Evolutionary conservation across 2,113 vertebrate genomes (phyloP), one percentile per base, ranked within the genome.

Genomic region (Semnornis frantzii): DNA sequence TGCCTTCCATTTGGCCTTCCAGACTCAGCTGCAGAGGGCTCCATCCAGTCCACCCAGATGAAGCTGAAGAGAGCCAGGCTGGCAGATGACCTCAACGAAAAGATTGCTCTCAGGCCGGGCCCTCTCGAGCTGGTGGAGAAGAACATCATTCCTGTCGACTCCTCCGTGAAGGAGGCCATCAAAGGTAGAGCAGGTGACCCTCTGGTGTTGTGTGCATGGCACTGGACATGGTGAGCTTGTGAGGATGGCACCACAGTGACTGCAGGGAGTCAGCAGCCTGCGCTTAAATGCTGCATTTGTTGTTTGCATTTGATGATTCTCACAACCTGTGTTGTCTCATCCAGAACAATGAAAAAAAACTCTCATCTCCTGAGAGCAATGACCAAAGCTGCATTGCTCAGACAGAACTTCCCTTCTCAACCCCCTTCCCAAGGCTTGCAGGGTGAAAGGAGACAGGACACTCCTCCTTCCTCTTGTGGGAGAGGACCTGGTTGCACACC

Each of bases 51-150:
- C n/a, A 97, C 98, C 34, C 98, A 98, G 91, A 98, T 98, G 98
- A 99, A 99, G 97, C 98, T 99, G 85, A 99, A 98, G 97, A 98
- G 98, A 97, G 98, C 98, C 54, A 97, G 98, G 31, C 98, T 99
- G 21, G 98, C 98, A 6, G 98, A 98, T 82, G 98, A 99, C 92
- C 98, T 99, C 96, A 99, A 98, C 52, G 98, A 98, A 96, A 99
- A 98, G 97, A 98, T 99, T 72, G 98, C 98, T 62, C 98, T 99
- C 75, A 98, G 98, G 85, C 99, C 98, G 0, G 98, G 99, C 60
- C 99, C 98, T 10, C 93, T 99, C 97, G 98, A 99, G 95, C 97
- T 99, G 97, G 98, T 99, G 92, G 98, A 98, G 97, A 99, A 99
- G 98, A 99, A 99, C 92, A 99, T 99, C 62, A 98, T 99, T 92